These are phyloP conservation scores for Oscheius sp. DNA, from an alignment of 2,888 invertebrate species.

Conservation along the genomic window DNA sequence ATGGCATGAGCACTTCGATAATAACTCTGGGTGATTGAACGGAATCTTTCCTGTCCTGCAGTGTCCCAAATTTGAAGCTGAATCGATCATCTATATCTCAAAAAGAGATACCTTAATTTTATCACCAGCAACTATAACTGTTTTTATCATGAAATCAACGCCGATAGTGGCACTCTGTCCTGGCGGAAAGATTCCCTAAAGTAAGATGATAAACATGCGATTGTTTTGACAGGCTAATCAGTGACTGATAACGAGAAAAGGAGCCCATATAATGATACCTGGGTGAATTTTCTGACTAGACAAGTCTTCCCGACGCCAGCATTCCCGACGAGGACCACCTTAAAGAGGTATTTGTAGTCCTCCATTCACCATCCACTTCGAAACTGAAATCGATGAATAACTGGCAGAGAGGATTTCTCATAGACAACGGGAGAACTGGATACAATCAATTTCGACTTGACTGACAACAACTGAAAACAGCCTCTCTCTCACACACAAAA, in stretches of 20 bases:
- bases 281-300: slow-evolving; percentile 92
- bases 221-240: too few relatives aligned
- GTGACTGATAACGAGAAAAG: background rate
- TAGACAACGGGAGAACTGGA: background rate
- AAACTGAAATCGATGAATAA: background rate
- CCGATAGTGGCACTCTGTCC: slow-evolving; percentile 98
- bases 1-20: slow-evolving; percentile 83
- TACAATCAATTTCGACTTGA: background rate
- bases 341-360: slow-evolving; percentile 98
- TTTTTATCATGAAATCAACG: slow-evolving; percentile 99
- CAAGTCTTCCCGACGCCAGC: slow-evolving; percentile 98
- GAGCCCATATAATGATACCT: slow-evolving; percentile 74
- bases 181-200: slow-evolving; percentile 89
- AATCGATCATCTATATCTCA: slow-evolving; percentile 46
- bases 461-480: slow-evolving; percentile 12
- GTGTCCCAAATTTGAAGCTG: slow-evolving; percentile 99
- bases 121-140: slow-evolving; percentile 85
- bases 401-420: background rate
- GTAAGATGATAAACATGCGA: too few relatives aligned
- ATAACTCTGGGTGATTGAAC: slow-evolving; percentile 91
- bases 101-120: slow-evolving; percentile 72
- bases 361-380: too few relatives aligned
- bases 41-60: slow-evolving; percentile 91
- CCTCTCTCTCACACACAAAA: too few relatives aligned
- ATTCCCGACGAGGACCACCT: slow-evolving; percentile 96